A percentile compares a stretch with the other conserved stretches of the same genome.
These are phyloP conservation scores for Campaea margaritaria DNA, from an alignment of 2,888 invertebrate species.

Conservation along the genomic window DNA sequence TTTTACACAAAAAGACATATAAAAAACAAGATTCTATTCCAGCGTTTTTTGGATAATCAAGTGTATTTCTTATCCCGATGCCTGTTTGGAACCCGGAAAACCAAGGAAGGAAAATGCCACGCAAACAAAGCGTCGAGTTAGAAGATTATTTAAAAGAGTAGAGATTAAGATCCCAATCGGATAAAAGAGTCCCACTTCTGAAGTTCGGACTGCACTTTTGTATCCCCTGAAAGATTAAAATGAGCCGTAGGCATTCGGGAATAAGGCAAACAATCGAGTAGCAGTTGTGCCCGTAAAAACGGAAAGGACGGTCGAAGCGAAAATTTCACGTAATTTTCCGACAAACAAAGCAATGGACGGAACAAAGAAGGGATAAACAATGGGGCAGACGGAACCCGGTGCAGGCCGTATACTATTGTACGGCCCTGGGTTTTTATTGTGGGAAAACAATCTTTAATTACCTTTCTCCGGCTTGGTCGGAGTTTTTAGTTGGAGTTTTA, in stretches of 20 bases:
- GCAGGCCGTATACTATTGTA: constrained; percentile 33
- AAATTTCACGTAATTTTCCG: constrained; percentile 64
- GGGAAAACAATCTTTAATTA: constrained; percentile 32
- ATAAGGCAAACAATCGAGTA: constrained; percentile 25
- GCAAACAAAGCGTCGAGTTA: constrained; percentile 26
- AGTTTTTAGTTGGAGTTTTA: constrained; percentile 10
- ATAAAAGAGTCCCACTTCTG: constrained; percentile 24
- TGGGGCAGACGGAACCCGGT: constrained; percentile 36
- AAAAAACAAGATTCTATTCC: too few species aligned
- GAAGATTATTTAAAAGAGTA: constrained; percentile 33
- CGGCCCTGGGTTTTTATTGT: constrained; percentile 22
- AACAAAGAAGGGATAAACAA: constrained; percentile 59
- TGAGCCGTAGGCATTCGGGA: not conserved
- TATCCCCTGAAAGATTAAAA: not conserved
- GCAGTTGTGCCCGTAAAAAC: constrained; percentile 20
- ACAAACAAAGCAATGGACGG: constrained; percentile 55
- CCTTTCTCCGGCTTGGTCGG: constrained; percentile 11
- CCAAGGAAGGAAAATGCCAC: constrained; percentile 4
- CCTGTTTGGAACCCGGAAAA: constrained; percentile 1
- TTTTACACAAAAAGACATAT: too few species aligned
- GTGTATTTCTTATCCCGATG: not conserved
- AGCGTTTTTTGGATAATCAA: not conserved
- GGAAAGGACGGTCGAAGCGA: constrained; percentile 35
- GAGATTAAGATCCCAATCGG: constrained; percentile 33
- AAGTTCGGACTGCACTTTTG: constrained; percentile 34